Evolutionary conservation across 1,140 invertebrate genomes (phyloP).

Genomic region (Drosophila hydei): DNA sequence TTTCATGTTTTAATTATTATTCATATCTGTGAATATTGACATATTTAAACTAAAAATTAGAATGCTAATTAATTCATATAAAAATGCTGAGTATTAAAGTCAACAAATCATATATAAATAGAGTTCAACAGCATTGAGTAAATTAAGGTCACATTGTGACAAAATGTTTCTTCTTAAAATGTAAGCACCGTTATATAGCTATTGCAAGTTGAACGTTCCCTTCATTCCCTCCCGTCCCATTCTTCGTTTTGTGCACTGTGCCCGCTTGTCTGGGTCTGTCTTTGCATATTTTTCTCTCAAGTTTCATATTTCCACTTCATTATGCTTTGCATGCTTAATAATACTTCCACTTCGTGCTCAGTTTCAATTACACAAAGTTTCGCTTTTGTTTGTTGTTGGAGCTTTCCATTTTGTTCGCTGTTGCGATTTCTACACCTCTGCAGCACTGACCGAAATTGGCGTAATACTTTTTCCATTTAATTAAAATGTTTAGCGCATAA

Average conservation of each 20-base stretch:
- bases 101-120: not conserved
- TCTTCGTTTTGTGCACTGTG: conserved; percentile 16
- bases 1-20: too few species aligned
- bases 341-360: conserved; percentile 80
- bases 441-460: conserved; percentile 70
- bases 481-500: conserved; percentile 80
- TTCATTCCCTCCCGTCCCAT: conserved; percentile 1
- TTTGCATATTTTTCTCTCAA: conserved; percentile 49
- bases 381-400: conserved; percentile 73
- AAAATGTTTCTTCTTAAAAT: conserved; percentile 10
- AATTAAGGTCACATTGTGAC: not conserved
- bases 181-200: conserved; percentile 58
- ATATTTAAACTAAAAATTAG: too few species aligned
- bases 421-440: conserved; percentile 71
- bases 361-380: conserved; percentile 80
- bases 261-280: conserved; percentile 33
- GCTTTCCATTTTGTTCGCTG: conserved; percentile 76
- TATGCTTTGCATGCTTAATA: conserved; percentile 82
- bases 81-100: too few species aligned
- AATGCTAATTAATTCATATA: too few species aligned
- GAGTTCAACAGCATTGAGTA: not conserved
- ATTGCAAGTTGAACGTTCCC: conserved; percentile 16
- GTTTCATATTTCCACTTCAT: conserved; percentile 80
- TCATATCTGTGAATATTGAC: too few species aligned
- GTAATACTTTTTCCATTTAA: conserved; percentile 81